Percentiles rank a stretch among this genome's conserved stretches.
phyloP scores from a whole-genome alignment of 2,113 vertebrate species.

The Nyctereutes procyonoides region DNA sequence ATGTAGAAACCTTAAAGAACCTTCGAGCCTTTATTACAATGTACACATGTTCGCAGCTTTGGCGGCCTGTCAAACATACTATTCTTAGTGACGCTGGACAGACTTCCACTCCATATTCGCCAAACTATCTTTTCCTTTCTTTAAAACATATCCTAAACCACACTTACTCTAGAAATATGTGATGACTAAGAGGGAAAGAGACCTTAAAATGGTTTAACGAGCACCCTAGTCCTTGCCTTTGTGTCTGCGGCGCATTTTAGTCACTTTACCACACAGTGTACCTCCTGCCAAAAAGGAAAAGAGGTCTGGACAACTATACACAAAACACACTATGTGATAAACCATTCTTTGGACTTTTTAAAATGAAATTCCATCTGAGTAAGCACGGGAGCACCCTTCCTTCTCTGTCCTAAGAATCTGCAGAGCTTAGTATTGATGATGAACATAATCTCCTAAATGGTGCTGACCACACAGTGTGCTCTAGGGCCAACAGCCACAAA shows the following conservation, averaged over 20 bases:
- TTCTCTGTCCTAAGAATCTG: not conserved
- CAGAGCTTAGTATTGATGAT: not conserved
- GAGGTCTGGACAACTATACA: not conserved
- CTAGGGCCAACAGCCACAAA: not conserved
- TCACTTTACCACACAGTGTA: not conserved
- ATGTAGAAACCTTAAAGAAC: constrained; percentile 30
- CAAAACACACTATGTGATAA: not conserved
- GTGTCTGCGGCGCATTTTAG: not conserved
- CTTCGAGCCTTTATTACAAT: not conserved
- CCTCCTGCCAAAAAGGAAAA: not conserved
- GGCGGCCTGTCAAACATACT: constrained; percentile 40
- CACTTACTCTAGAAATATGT: not conserved
- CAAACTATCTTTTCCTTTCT: constrained; percentile 1
- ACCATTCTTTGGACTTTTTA: not conserved
- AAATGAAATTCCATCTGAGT: not conserved
- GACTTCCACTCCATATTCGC: not conserved
- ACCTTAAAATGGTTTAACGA: not conserved
- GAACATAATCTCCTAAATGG: not conserved
- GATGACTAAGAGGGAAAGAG: not conserved
- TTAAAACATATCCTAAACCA: constrained; percentile 46
- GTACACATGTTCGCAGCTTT: constrained; percentile 29
- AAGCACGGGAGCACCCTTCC: not conserved
- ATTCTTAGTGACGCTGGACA: constrained; percentile 16
- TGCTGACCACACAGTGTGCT: not conserved
- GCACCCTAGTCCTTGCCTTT: not conserved